These are phyloP conservation scores for Vidua chalybeata DNA, from an alignment of 2,113 vertebrate species.

Conservation along the genomic window DNA sequence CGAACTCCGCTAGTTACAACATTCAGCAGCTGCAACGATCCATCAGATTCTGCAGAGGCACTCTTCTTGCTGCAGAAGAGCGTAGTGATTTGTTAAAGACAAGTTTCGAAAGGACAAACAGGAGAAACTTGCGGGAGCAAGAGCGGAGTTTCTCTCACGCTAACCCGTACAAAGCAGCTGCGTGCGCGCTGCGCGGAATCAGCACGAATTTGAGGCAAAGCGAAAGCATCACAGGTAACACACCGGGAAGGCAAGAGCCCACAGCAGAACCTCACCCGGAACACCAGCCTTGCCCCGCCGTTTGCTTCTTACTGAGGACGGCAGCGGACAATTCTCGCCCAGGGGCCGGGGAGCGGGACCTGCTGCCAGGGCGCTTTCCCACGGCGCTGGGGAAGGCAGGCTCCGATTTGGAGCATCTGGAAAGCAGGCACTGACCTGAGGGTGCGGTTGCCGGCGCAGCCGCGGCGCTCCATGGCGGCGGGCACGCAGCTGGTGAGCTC, in stretches of 20 bases:
- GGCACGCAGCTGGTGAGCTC: conserved; percentile 98
- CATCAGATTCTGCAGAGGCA: not conserved
- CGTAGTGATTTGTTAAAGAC: not conserved
- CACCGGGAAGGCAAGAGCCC: not conserved
- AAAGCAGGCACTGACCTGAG: conserved; percentile 66
- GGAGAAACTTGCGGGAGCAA: not conserved
- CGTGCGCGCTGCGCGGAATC: fast-evolving
- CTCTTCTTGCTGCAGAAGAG: not conserved
- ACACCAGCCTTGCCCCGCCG: not conserved
- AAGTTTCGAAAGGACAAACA: not conserved
- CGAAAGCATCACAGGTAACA: not conserved
- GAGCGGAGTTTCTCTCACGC: not conserved
- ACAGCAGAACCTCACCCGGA: not conserved
- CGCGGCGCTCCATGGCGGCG: conserved; percentile 86
- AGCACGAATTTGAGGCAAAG: fast-evolving
- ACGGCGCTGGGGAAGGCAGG: not conserved
- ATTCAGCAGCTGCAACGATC: not conserved
- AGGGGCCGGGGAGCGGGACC: not conserved
- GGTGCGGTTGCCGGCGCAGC: conserved; percentile 79
- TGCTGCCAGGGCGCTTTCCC: not conserved
- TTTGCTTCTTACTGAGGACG: not conserved
- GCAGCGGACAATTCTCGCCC: not conserved
- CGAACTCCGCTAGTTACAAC: too few relatives aligned
- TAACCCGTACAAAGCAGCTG: not conserved
- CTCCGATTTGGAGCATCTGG: not conserved